phyloP scores from a whole-genome alignment of 2,888 invertebrate genomes.

The Harpagoxenus sublaevis region DNA sequence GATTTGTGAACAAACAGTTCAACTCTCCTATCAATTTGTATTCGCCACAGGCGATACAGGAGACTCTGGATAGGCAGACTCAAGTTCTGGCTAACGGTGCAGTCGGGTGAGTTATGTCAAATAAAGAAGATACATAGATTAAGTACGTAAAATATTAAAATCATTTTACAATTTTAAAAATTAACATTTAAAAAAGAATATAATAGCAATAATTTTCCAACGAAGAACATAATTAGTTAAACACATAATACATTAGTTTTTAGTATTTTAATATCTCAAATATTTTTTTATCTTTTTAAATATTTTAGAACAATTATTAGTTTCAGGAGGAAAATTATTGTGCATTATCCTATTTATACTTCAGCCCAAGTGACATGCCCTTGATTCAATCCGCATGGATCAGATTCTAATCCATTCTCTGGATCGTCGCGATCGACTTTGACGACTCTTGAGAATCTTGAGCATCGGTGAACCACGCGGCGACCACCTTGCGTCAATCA shows the following conservation, averaged over 20 bases:
- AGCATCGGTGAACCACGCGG: neutral
- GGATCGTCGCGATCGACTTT: neutral
- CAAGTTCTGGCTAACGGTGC: conserved; percentile 92
- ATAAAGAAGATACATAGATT: neutral
- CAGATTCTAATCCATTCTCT: neutral
- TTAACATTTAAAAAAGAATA: neutral
- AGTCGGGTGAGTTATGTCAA: conserved; percentile 90
- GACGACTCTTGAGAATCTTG: neutral
- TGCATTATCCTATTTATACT: neutral
- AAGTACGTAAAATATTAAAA: neutral
- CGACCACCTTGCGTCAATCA: conserved; percentile 74
- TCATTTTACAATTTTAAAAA: neutral
- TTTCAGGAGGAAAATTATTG: neutral
- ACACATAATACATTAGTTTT: neutral
- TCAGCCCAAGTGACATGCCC: neutral
- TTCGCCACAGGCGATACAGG: conserved; percentile 93
- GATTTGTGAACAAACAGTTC: conserved; percentile 95
- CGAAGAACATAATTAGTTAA: neutral
- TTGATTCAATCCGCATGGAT: neutral
- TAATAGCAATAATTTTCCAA: neutral
- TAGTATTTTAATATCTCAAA: neutral
- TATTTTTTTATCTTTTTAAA: neutral
- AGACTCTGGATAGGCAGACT: conserved; percentile 92
- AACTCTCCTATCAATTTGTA: conserved; percentile 95
- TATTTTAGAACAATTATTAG: neutral